These are phyloP conservation scores for Neodon shergylaensis DNA, from an alignment of 2,113 vertebrate species.

Conservation along the genomic window DNA sequence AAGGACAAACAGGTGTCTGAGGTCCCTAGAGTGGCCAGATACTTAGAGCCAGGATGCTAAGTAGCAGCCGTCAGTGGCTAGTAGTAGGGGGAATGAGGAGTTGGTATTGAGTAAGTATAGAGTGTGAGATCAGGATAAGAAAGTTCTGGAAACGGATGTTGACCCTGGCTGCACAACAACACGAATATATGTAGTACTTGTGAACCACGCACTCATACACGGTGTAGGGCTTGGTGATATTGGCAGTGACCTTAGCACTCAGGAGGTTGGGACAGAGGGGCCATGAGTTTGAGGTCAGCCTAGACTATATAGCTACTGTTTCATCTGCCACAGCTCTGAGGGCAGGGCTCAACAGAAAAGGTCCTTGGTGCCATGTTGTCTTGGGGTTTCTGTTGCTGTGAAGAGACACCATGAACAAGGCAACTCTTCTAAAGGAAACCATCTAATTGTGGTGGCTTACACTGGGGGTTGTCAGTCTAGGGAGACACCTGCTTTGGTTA, in stretches of 20 bases:
- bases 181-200: background rate
- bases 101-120: background rate
- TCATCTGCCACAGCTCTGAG: background rate
- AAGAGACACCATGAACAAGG: background rate
- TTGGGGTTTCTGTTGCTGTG: background rate
- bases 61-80: too few relatives aligned
- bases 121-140: background rate
- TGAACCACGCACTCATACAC: background rate
- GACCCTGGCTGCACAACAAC: background rate
- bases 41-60: background rate
- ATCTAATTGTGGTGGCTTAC: background rate
- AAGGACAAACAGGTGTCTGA: background rate
- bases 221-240: too few relatives aligned
- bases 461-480: background rate
- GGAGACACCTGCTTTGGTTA: background rate
- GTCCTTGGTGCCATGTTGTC: background rate
- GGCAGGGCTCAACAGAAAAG: background rate
- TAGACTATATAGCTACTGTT: background rate
- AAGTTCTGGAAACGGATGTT: background rate
- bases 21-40: background rate
- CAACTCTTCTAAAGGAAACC: background rate
- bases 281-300: background rate
- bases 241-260: background rate
- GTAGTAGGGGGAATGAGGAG: rapidly evolving
- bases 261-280: background rate